Conservation (phyloP, 2,113 vertebrate genomes). For the Crotophaga sulcirostris region DNA sequence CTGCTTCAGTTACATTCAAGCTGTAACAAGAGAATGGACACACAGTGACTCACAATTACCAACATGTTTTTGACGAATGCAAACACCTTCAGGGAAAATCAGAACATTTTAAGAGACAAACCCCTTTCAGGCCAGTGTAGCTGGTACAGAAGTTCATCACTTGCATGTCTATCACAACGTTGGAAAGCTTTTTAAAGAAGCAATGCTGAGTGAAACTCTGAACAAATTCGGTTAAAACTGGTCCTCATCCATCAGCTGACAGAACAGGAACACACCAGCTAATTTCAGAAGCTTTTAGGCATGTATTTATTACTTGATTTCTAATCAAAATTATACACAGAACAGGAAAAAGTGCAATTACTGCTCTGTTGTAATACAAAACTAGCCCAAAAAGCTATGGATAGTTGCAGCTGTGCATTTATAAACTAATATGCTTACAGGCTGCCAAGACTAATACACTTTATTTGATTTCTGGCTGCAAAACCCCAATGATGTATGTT, state of each 20-base stretch:
- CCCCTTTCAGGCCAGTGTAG: neutral
- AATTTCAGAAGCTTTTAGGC: conserved; percentile 55
- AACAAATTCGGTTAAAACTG: conserved; percentile 42
- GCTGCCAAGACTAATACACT: conserved; percentile 38
- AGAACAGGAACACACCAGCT: conserved; percentile 12
- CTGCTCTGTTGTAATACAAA: neutral
- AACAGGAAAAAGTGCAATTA: conserved; percentile 33
- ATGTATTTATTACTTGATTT: conserved; percentile 43
- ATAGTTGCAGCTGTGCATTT: conserved; percentile 21
- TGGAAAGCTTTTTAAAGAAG: conserved; percentile 21
- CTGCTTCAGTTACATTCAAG: neutral
- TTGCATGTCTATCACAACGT: neutral
- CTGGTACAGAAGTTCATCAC: neutral
- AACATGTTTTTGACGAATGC: neutral
- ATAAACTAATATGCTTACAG: conserved; percentile 45
- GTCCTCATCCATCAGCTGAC: conserved; percentile 19
- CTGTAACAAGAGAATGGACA: neutral
- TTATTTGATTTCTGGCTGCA: conserved; percentile 63
- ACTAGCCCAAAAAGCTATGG: conserved; percentile 20
- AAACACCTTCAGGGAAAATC: neutral
- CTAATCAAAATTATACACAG: conserved; percentile 44
- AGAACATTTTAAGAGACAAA: conserved; percentile 41
- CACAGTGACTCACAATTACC: neutral
- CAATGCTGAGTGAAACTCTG: neutral
- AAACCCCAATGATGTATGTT: conserved; percentile 40